phyloP scores from a whole-genome alignment of 35 echinoderm and acorn worm species.

The Eucidaris tribuloides region DNA sequence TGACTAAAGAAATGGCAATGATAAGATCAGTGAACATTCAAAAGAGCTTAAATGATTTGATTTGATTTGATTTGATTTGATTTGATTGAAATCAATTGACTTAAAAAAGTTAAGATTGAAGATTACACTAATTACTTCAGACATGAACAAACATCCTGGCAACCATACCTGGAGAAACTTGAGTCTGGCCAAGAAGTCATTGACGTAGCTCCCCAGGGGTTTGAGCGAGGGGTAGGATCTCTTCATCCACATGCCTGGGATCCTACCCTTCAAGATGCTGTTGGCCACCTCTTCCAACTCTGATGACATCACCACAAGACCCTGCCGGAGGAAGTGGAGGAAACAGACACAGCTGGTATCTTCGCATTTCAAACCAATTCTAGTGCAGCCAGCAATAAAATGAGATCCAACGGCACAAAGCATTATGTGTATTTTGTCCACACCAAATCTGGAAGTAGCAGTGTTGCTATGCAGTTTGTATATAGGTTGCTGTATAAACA shows the following conservation, averaged over 20 bases:
- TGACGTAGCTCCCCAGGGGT: conserved; percentile 98
- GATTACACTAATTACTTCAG: not conserved
- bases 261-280: conserved; percentile 95
- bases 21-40: not conserved
- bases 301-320: conserved; percentile 97
- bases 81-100: not conserved
- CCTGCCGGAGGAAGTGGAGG: too few species aligned
- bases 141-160: not conserved
- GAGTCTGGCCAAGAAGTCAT: conserved; percentile 91
- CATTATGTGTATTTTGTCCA: not conserved
- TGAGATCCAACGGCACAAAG: not conserved
- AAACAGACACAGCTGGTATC: conserved; percentile 24
- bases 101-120: not conserved
- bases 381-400: too few species aligned
- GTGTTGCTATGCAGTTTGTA: not conserved
- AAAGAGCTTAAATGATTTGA: not conserved
- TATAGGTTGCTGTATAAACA: not conserved
- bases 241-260: conserved; percentile 99
- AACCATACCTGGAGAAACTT: conserved; percentile 93
- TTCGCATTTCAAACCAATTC: too few species aligned
- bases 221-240: conserved; percentile 99
- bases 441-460: not conserved
- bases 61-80: not conserved
- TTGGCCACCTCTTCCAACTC: conserved; percentile 96
- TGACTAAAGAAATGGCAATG: too few species aligned